Evolutionary conservation across 1,140 invertebrate genomes (phyloP).

Genomic region (Copidosoma floridanum): DNA sequence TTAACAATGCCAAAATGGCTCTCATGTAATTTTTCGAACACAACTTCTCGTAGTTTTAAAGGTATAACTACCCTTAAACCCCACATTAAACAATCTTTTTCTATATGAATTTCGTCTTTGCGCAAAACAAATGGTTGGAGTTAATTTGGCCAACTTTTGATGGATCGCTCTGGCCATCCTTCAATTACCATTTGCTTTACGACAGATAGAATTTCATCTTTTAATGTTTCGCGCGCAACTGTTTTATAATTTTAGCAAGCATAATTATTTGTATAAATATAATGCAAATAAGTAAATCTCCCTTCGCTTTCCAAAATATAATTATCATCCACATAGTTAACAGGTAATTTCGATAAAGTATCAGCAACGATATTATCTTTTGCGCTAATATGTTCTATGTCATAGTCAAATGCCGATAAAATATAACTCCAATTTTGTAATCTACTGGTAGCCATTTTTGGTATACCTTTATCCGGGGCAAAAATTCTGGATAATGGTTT

Average conservation of each 20-base stretch:
- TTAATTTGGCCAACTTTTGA: neutral
- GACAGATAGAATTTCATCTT: neutral
- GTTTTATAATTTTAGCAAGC: neutral
- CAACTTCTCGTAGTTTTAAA: neutral
- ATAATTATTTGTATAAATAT: neutral
- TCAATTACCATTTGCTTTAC: neutral
- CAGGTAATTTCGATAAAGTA: conserved; percentile 28
- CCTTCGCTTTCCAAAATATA: neutral
- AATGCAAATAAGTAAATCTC: neutral
- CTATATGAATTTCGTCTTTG: no score
- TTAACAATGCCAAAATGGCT: conserved; percentile 48
- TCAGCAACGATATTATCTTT: conserved; percentile 30
- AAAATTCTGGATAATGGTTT: conserved; percentile 41
- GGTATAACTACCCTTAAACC: neutral
- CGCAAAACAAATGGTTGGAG: neutral
- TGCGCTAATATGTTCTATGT: conserved; percentile 26
- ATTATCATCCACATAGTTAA: neutral
- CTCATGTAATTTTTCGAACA: conserved; percentile 39
- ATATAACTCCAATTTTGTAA: conserved; percentile 37
- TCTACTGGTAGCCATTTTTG: conserved; percentile 29
- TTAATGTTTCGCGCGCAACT: neutral
- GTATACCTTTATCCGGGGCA: conserved; percentile 33
- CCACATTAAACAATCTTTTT: neutral
- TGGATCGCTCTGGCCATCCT: neutral
- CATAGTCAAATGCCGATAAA: conserved; percentile 34